phyloP scores from a whole-genome alignment of 2,113 vertebrate species.

The Callaeas wilsoni region DNA sequence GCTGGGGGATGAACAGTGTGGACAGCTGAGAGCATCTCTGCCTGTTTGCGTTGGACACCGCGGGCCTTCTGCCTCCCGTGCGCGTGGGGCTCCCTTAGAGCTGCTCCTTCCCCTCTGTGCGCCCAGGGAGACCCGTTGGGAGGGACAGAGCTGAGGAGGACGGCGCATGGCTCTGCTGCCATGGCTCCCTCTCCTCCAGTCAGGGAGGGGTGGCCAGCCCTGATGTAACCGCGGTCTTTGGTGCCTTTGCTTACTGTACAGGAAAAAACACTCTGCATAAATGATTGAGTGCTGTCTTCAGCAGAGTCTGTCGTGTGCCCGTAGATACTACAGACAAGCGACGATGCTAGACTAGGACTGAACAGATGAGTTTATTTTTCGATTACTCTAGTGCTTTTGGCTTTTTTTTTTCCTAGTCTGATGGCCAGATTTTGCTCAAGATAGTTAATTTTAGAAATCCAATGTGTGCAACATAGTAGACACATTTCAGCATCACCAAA shows the following conservation, averaged over 20 bases:
- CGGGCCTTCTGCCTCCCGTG: accelerated
- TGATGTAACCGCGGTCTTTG: not conserved
- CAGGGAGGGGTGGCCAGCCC: not conserved
- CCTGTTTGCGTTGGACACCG: not conserved
- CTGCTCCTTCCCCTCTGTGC: not conserved
- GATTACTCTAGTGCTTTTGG: not conserved
- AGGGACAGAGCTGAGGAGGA: not conserved
- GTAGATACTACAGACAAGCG: not conserved
- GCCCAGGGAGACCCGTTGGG: not conserved
- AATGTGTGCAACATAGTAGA: not conserved
- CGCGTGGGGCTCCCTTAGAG: not conserved
- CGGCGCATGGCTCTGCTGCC: not conserved
- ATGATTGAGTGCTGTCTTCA: not conserved
- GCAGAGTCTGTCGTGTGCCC: not conserved
- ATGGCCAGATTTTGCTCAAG: not conserved
- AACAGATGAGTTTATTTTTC: not conserved
- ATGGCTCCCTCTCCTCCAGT: no score
- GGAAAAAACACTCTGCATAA: not conserved
- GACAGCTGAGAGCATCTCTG: not conserved
- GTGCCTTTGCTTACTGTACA: not conserved
- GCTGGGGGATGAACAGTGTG: not conserved
- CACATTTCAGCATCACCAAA: not conserved
- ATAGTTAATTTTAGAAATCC: not conserved
- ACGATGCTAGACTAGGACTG: not conserved
- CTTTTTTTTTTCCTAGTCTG: not conserved